phyloP scores from a whole-genome alignment of 1,140 invertebrate genomes.

The Trichonephila clavata region DNA sequence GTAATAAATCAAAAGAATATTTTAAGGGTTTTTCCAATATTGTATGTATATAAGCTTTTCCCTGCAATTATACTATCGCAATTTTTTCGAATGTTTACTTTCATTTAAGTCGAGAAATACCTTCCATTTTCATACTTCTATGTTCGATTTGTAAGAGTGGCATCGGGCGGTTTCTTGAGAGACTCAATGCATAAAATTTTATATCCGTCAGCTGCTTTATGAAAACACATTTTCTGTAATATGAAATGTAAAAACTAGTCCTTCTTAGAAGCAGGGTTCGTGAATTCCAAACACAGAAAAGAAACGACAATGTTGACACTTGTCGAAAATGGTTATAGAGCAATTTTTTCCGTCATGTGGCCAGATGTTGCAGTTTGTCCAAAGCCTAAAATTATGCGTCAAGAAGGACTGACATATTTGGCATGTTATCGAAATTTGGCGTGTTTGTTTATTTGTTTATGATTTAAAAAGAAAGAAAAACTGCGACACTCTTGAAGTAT shows the following conservation, averaged over 20 bases:
- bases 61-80: no score
- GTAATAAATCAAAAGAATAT: no score
- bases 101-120: no score
- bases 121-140: not conserved
- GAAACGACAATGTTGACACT: conserved; percentile 39
- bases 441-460: no score
- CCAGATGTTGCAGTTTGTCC: conserved; percentile 58
- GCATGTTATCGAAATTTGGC: not conserved
- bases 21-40: no score
- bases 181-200: conserved; percentile 11
- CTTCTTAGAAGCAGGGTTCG: conserved; percentile 3
- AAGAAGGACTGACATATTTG: not conserved
- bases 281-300: conserved; percentile 54
- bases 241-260: conserved; percentile 12
- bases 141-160: not conserved
- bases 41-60: no score
- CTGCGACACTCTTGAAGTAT: no score
- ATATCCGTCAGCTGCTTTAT: conserved; percentile 31
- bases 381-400: conserved; percentile 42
- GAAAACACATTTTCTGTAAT: conserved; percentile 16
- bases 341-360: conserved; percentile 37
- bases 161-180: not conserved
- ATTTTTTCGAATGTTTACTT: no score
- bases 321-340: conserved; percentile 65
- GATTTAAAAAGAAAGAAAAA: no score